Percentiles rank a stretch among this genome's conserved stretches.
Conservation (phyloP, 2,797 vertebrate species). For the Setipinna tenuifilis region DNA sequence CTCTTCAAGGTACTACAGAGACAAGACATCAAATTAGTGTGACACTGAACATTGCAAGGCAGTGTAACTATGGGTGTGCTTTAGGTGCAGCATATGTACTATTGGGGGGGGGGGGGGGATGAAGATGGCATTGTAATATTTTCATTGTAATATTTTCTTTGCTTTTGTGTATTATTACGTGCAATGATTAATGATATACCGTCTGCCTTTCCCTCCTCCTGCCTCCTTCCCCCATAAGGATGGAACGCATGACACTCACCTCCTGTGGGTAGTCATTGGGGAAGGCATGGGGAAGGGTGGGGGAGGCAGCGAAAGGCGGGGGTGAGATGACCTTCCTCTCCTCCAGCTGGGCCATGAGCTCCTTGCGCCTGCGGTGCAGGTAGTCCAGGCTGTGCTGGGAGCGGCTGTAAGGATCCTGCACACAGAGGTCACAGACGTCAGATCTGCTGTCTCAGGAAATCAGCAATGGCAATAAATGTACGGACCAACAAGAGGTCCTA, state of each 20-base stretch:
- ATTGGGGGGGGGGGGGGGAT: not conserved
- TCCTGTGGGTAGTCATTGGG: slow-evolving; percentile 90
- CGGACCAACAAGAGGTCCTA: too few relatives aligned
- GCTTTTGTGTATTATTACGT: too few relatives aligned
- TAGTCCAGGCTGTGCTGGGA: slow-evolving; percentile 92
- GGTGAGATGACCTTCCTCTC: slow-evolving; percentile 97
- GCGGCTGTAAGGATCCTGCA: slow-evolving; percentile 78
- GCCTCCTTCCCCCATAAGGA: not conserved
- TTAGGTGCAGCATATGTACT: not conserved
- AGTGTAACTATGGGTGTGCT: not conserved
- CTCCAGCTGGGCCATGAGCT: slow-evolving; percentile 95
- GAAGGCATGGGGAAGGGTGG: slow-evolving; percentile 88
- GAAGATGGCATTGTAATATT: too few relatives aligned
- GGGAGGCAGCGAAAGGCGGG: slow-evolving; percentile 93
- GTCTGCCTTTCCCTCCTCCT: not conserved
- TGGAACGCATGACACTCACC: slow-evolving; percentile 65
- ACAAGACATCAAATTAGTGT: slow-evolving; percentile 25
- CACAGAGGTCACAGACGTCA: not conserved
- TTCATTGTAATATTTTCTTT: too few relatives aligned
- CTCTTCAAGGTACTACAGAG: slow-evolving; percentile 88
- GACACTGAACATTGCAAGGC: not conserved
- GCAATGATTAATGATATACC: too few relatives aligned
- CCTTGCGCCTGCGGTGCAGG: slow-evolving; percentile 91
- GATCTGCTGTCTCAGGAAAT: not conserved
- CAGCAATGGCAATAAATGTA: not conserved